Percentiles rank a stretch among this genome's conserved stretches.
These are phyloP conservation scores for Virgularia gustaviana DNA, from an alignment of 92 coral and sea anemone genomes.

Conservation along the genomic window DNA sequence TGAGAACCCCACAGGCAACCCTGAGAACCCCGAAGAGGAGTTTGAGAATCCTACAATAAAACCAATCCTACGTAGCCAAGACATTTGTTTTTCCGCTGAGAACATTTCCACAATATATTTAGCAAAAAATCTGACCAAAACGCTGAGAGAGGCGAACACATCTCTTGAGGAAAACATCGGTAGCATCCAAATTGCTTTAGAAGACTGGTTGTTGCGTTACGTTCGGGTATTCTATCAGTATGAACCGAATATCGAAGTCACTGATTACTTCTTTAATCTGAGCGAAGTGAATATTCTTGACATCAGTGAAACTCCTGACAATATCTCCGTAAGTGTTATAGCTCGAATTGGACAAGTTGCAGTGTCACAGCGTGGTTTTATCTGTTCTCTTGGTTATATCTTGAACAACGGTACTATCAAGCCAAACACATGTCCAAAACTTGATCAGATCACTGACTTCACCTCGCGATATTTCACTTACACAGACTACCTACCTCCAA, in stretches of 20 bases:
- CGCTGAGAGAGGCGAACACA: not conserved
- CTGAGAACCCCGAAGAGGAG: not conserved
- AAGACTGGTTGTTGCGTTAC: slow-evolving; percentile 17
- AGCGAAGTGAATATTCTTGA: slow-evolving; percentile 14
- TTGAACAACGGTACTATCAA: not conserved
- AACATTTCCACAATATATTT: slow-evolving; percentile 9
- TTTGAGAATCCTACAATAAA: not conserved
- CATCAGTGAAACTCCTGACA: not conserved
- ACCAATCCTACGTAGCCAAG: not conserved
- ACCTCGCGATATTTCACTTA: not conserved
- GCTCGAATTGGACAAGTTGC: slow-evolving; percentile 17
- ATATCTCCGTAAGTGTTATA: slow-evolving; percentile 20
- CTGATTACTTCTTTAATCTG: not conserved
- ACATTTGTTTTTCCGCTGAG: slow-evolving; percentile 14
- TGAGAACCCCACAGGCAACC: not conserved
- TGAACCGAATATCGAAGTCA: not conserved
- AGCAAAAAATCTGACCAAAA: not conserved
- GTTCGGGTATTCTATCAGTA: not conserved
- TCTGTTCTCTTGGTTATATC: slow-evolving; percentile 4
- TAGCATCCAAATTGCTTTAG: slow-evolving; percentile 7
- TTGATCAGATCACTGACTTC: not conserved
- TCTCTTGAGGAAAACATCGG: not conserved
- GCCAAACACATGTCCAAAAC: not conserved
- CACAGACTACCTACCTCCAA: slow-evolving; percentile 9
- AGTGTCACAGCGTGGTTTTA: not conserved